Evolutionary conservation across 2,113 vertebrate species (phyloP).

Genomic region (Gallinago paraguaiae): DNA sequence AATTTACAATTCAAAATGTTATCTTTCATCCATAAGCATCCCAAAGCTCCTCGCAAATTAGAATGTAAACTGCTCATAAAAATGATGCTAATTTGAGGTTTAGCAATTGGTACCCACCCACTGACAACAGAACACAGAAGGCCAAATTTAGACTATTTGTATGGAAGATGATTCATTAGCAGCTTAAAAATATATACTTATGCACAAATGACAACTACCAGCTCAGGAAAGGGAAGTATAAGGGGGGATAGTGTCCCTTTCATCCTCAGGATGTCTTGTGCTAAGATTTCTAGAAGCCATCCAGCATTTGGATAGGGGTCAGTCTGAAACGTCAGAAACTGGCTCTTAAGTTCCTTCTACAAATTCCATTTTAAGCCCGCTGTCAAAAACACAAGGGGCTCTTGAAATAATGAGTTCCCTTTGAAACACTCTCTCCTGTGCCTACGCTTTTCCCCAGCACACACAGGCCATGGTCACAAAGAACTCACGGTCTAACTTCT

Average conservation of each 20-base stretch:
- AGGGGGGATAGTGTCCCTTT: not conserved
- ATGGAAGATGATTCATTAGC: not conserved
- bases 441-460: not conserved
- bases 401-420: slow-evolving; percentile 10
- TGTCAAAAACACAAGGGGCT: slow-evolving; percentile 5
- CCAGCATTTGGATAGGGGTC: not conserved
- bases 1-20: slow-evolving; percentile 1
- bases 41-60: not conserved
- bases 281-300: not conserved
- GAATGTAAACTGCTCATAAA: not conserved
- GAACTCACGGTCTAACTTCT: slow-evolving; percentile 27
- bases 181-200: not conserved
- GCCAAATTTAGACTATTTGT: not conserved
- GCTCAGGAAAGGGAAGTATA: not conserved
- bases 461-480: not conserved
- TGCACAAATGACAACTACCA: not conserved
- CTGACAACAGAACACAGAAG: not conserved
- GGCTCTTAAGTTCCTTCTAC: not conserved
- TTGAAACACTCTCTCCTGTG: not conserved
- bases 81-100: not conserved
- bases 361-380: not conserved
- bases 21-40: not conserved
- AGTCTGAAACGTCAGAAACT: not conserved
- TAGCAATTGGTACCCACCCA: not conserved
- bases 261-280: not conserved